Evolutionary conservation across 2,113 vertebrate genomes (phyloP).

Genomic region (Clinocottus analis): DNA sequence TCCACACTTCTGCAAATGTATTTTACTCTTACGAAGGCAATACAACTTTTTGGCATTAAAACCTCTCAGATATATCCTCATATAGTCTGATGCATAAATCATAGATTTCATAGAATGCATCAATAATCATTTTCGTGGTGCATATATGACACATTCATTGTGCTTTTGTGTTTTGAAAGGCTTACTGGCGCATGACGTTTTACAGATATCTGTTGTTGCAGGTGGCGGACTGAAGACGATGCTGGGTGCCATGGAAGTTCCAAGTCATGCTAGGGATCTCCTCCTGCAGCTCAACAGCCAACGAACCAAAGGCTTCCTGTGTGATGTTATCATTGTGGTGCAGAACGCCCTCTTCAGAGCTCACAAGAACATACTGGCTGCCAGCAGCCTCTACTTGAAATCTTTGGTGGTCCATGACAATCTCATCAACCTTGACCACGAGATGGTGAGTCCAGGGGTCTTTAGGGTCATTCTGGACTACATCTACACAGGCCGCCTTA

Average conservation of each 20-base stretch:
- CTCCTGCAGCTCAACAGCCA: constrained; percentile 99
- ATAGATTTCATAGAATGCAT: background rate
- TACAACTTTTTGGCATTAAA: background rate
- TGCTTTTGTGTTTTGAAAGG: constrained; percentile 1
- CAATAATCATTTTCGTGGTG: background rate
- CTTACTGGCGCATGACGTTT: constrained; percentile 52
- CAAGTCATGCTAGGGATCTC: constrained; percentile 98
- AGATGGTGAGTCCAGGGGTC: constrained; percentile 99
- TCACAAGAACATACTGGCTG: constrained; percentile 99
- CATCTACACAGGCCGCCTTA: constrained; percentile 96
- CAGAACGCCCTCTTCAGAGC: constrained; percentile 99
- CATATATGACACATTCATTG: background rate
- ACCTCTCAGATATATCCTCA: background rate
- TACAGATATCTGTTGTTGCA: constrained; percentile 77
- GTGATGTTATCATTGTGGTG: constrained; percentile 99
- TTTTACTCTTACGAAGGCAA: background rate
- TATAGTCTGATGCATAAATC: constrained; percentile 1
- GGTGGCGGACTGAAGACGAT: constrained; percentile 94
- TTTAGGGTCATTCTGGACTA: constrained; percentile 98
- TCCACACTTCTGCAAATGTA: background rate
- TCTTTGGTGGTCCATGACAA: constrained; percentile 99
- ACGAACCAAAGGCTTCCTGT: constrained; percentile 98
- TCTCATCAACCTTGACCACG: constrained; percentile 98
- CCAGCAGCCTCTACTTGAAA: constrained; percentile 99
- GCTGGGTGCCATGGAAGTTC: constrained; percentile 98